These are phyloP conservation scores for Caenorhabditis panamensis DNA, from an alignment of 2,888 invertebrate genomes.

Conservation along the genomic window DNA sequence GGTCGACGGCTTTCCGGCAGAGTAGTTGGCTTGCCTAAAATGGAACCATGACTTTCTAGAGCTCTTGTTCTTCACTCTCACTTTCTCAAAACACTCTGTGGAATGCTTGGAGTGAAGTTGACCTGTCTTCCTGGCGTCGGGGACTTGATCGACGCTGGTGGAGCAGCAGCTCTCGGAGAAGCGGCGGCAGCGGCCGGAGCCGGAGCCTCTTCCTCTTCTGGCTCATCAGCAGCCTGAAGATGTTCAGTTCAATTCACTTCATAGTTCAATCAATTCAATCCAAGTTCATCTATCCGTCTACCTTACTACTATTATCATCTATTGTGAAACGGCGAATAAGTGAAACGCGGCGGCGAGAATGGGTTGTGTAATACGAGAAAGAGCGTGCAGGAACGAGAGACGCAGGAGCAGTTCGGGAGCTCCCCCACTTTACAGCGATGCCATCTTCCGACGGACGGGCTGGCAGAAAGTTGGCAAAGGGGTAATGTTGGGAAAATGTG, in stretches of 20 bases:
- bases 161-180: conserved; percentile 64
- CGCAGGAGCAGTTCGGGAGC: conserved; percentile 40
- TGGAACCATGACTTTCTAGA: conserved; percentile 28
- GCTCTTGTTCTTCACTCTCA: conserved; percentile 8
- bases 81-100: conserved; percentile 68
- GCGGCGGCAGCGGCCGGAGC: conserved; percentile 64
- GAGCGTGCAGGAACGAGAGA: conserved; percentile 15
- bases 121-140: conserved; percentile 72
- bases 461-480: not conserved
- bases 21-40: conserved; percentile 76
- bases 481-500: conserved; percentile 22
- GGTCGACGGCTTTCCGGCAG: conserved; percentile 79
- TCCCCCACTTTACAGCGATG: conserved; percentile 52
- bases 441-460: conserved; percentile 27
- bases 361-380: conserved; percentile 45
- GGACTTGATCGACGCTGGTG: conserved; percentile 71
- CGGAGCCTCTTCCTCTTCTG: conserved; percentile 63
- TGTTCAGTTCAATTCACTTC: too few species aligned
- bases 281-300: not conserved
- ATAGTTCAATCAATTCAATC: conserved; percentile 13
- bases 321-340: conserved; percentile 43
- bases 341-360: conserved; percentile 21
- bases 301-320: conserved; percentile 46
- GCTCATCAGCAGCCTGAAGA: conserved; percentile 59
- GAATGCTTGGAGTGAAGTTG: conserved; percentile 64